Conservation (phyloP, 1,140 invertebrate genomes). For the Aphelenchoides avenae region DNA sequence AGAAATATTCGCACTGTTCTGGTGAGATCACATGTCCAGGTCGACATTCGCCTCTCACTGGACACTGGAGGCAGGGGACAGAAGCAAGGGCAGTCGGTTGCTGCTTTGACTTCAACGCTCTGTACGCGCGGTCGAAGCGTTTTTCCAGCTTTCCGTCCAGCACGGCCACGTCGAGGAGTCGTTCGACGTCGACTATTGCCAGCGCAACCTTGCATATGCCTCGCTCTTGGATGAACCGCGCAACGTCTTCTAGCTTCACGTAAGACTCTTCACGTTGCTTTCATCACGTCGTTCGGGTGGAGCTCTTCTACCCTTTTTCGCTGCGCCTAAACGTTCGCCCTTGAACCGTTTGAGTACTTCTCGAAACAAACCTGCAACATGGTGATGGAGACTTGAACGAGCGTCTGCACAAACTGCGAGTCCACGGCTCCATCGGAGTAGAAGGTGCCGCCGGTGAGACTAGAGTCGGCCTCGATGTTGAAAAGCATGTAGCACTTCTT, state of each 20-base stretch:
- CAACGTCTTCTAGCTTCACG: constrained; percentile 35
- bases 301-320: constrained; percentile 28
- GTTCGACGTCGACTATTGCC: constrained; percentile 34
- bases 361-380: constrained; percentile 33
- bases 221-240: constrained; percentile 36
- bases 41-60: constrained; percentile 29
- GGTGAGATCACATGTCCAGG: constrained; percentile 40
- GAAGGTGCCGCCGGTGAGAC: constrained; percentile 94
- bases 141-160: constrained; percentile 45
- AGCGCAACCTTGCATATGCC: constrained; percentile 35
- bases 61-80: constrained; percentile 43
- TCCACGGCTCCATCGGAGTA: constrained; percentile 97
- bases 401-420: constrained; percentile 89
- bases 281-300: constrained; percentile 18
- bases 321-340: constrained; percentile 13
- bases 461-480: constrained; percentile 83
- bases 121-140: constrained; percentile 30
- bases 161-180: constrained; percentile 40
- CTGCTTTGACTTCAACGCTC: constrained; percentile 12
- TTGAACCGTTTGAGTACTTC: constrained; percentile 9
- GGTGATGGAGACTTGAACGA: constrained; percentile 66
- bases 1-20: constrained; percentile 41
- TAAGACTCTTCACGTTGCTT: constrained; percentile 31
- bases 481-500: constrained; percentile 97
- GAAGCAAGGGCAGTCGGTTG: constrained; percentile 29